Evolutionary conservation across 2,113 vertebrate genomes (phyloP).

Genomic region (Galbula dea): DNA sequence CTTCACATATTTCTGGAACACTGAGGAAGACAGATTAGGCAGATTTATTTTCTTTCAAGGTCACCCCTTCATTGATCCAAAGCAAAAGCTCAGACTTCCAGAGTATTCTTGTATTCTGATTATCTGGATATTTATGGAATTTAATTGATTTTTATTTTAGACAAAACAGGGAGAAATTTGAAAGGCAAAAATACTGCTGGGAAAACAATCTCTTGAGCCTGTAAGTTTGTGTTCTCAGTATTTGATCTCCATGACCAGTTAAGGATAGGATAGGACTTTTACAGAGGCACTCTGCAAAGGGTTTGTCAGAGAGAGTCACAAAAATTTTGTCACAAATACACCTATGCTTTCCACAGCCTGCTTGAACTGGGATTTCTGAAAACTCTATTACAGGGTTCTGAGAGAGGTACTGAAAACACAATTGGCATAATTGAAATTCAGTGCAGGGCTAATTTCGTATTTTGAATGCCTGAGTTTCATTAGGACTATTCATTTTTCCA

Average conservation of each 20-base stretch:
- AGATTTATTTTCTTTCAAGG: constrained; percentile 4
- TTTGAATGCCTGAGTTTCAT: neutral
- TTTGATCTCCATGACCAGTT: neutral
- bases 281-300: neutral
- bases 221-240: neutral
- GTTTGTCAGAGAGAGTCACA: neutral
- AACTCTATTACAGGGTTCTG: neutral
- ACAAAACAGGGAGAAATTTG: neutral
- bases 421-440: neutral
- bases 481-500: neutral
- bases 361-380: neutral
- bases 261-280: neutral
- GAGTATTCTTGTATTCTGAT: neutral
- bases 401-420: neutral
- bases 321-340: neutral
- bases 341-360: neutral
- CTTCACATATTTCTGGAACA: neutral
- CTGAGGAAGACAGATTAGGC: neutral
- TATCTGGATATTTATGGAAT: neutral
- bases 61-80: neutral
- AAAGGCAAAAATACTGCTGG: neutral
- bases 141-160: neutral
- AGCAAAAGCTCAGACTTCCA: neutral
- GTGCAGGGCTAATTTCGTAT: neutral
- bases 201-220: neutral